These are phyloP conservation scores for Catocala fraxini DNA, from an alignment of 2,888 invertebrate genomes.

Conservation along the genomic window DNA sequence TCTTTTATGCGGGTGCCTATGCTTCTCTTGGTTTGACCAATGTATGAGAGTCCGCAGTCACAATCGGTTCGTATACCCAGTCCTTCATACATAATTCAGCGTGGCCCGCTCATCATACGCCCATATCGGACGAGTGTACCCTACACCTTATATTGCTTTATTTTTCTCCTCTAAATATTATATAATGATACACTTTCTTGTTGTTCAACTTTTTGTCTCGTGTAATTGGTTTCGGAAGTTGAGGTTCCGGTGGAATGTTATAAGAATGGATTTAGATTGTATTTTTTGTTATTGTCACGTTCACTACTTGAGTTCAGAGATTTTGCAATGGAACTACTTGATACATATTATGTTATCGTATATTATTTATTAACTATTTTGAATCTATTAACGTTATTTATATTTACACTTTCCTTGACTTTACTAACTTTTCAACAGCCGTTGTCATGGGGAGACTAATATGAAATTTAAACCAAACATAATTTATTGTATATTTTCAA, in stretches of 20 bases:
- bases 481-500: no score
- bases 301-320: neutral
- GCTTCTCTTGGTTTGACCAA: no score
- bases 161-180: constrained; percentile 56
- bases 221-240: constrained; percentile 8
- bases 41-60: no score
- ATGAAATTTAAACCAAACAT: no score
- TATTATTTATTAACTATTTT: no score
- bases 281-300: neutral
- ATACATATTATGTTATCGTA: no score
- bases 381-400: no score
- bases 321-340: neutral
- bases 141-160: constrained; percentile 56
- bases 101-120: constrained; percentile 63
- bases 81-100: constrained; percentile 71
- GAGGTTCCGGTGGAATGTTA: neutral
- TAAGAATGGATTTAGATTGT: neutral
- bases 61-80: constrained; percentile 42
- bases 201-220: constrained; percentile 22
- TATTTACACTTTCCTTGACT: no score
- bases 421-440: no score
- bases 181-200: constrained; percentile 41
- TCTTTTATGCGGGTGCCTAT: no score
- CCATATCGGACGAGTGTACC: constrained; percentile 55
- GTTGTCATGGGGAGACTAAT: no score